Conservation (phyloP, 2,888 invertebrate species). For the Tetanocera ferruginea region DNA sequence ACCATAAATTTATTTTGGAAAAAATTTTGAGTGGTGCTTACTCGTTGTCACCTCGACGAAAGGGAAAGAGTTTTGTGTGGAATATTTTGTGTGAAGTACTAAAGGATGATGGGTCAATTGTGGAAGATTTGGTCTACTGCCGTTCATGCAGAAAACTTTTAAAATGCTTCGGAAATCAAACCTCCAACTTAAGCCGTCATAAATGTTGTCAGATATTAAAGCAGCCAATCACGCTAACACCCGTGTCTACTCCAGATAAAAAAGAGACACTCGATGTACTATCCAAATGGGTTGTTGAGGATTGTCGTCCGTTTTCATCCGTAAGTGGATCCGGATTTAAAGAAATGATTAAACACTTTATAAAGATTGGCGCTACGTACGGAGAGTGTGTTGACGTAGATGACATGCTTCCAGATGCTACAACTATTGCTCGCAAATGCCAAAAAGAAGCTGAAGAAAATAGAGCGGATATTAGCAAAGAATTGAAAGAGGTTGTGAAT, state of each 20-base stretch:
- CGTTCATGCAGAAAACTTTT: constrained; percentile 10
- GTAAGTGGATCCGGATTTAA: constrained; percentile 13
- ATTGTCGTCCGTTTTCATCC: constrained; percentile 35
- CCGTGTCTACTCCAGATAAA: constrained; percentile 19
- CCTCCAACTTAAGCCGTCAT: constrained; percentile 34
- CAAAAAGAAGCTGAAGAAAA: constrained; percentile 41
- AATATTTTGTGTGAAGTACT: neutral
- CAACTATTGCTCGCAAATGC: constrained; percentile 40
- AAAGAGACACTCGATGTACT: neutral
- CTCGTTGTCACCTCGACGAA: constrained; percentile 18
- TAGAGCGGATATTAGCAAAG: constrained; percentile 30
- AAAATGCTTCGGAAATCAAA: constrained; percentile 21
- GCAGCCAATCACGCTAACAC: neutral
- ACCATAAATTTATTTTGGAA: neutral
- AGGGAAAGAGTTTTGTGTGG: neutral
- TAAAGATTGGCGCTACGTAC: constrained; percentile 48
- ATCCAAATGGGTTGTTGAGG: constrained; percentile 31
- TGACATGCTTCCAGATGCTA: constrained; percentile 41
- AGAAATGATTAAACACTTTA: constrained; percentile 42
- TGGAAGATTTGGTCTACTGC: constrained; percentile 20
- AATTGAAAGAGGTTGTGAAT: constrained; percentile 36
- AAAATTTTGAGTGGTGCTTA: constrained; percentile 33
- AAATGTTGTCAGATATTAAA: constrained; percentile 20
- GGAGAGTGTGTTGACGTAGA: no score
- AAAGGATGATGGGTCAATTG: neutral